Evolutionary conservation across 2,113 vertebrate genomes (phyloP), one percentile per base, ranked within the genome.

Genomic region (Alligator sinensis): DNA sequence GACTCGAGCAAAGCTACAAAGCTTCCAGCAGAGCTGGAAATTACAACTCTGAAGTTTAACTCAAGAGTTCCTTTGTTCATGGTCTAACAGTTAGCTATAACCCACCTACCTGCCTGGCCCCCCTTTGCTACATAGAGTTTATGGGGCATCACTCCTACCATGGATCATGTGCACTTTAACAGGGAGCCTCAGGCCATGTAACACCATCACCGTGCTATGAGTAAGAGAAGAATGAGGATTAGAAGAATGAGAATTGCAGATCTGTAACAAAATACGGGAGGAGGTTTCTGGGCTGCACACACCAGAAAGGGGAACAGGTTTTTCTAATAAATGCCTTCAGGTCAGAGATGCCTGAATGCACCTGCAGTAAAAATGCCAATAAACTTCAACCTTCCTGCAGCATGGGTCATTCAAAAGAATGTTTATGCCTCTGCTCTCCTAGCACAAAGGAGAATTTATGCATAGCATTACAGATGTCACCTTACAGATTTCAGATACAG

Each of bases 301-400:
- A 22, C 2, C 10, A 91, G 62, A 86, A 30, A 97, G 13, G 86
- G 34, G 72, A 97, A 96, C 96, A 94, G 89, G 95, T 96, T 97
- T 97, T 95, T 77, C 87, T 28, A 47, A 8, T 47, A 47, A 47
- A 47, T 88, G 95, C 95, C 96, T 92, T 96, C 72, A 1, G 93
- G 96, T 57, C 62, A 94, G 59, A 92, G 28, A 4, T 96, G 96
- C 81, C 83, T 92, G 28, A 61, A 19, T 94, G 75, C 58, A 96
- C 77, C 92, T 86, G 76, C 82, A 93, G 92, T 84, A 95, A 94
- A 95, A 96, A 96, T 95, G 91, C 89, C 92, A 96, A 3, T 9
- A 15, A 84, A 89, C 62, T 80, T 95, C 80, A 79, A 74, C 62
- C 58, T 91, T 94, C 93, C 93, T 61, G 76, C 84, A 38, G 89